Conservation (phyloP, 2,888 invertebrate species). For the Meta bourneti region DNA sequence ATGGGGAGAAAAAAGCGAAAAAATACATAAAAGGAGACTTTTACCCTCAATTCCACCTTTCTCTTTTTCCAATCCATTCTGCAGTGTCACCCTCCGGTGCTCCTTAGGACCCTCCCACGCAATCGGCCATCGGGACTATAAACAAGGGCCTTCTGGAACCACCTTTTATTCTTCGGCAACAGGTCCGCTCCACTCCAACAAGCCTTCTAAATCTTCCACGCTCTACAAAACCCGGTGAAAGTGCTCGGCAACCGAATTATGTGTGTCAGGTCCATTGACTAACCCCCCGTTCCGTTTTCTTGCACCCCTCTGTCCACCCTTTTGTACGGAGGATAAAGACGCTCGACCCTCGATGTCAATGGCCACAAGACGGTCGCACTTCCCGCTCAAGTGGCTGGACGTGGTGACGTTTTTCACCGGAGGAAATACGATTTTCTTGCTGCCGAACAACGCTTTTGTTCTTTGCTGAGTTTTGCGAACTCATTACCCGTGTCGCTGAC, state of each 20-base stretch:
- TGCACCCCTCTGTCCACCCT: conserved; percentile 1
- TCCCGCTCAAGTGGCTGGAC: not conserved
- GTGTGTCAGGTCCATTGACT: conserved; percentile 61
- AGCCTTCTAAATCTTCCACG: conserved; percentile 66
- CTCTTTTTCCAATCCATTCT: conserved; percentile 44
- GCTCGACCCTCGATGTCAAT: conserved; percentile 56
- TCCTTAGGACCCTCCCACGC: conserved; percentile 67
- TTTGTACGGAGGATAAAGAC: conserved; percentile 3
- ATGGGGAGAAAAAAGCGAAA: conserved; percentile 78
- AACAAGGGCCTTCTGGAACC: conserved; percentile 43
- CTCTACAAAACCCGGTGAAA: conserved; percentile 75
- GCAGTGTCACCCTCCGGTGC: conserved; percentile 70
- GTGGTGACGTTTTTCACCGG: no score
- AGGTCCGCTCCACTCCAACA: conserved; percentile 59
- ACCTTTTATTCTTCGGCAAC: conserved; percentile 54
- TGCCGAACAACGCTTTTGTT: no score
- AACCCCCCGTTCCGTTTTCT: conserved; percentile 35
- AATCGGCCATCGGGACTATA: conserved; percentile 35
- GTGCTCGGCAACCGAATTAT: conserved; percentile 69
- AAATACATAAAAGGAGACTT: conserved; percentile 71
- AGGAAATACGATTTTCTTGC: no score
- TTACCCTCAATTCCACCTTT: conserved; percentile 65
- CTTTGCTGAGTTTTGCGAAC: no score
- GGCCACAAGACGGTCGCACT: conserved; percentile 48
- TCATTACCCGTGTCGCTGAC: no score